Conservation (phyloP, 2,888 invertebrate species). For the Cantharis rufa region DNA sequence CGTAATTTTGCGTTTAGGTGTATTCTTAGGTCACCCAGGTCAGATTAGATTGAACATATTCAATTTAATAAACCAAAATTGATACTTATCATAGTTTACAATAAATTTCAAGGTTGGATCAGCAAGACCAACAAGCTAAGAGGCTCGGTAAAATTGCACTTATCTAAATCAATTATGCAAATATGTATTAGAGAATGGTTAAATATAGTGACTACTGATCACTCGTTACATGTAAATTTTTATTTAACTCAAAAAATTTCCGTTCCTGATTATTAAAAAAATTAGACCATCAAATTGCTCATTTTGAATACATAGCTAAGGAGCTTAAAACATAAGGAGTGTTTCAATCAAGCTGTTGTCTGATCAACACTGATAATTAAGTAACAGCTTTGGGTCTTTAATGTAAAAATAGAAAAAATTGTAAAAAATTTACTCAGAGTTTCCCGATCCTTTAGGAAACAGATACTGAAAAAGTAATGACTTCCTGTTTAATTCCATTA, state of each 20-base stretch:
- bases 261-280: background rate
- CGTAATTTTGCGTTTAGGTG: background rate
- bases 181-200: background rate
- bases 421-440: too few species aligned
- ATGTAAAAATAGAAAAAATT: too few species aligned
- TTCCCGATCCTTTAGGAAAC: too few species aligned
- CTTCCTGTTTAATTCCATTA: too few species aligned
- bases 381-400: too few species aligned
- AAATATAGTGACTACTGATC: background rate
- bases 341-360: too few species aligned
- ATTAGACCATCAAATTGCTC: too few species aligned
- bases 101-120: background rate
- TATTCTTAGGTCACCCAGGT: background rate
- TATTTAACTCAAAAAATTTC: background rate
- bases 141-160: background rate
- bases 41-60: background rate
- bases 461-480: too few species aligned
- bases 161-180: background rate
- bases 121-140: background rate
- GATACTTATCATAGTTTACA: background rate
- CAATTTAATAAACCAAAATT: background rate
- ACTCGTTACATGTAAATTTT: background rate
- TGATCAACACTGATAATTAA: too few species aligned
- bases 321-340: too few species aligned
- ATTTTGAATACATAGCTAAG: too few species aligned